Evolutionary conservation across 2,888 invertebrate genomes (phyloP), one percentile per base, ranked within the genome.

Genomic region (Pyrgus malvae): DNA sequence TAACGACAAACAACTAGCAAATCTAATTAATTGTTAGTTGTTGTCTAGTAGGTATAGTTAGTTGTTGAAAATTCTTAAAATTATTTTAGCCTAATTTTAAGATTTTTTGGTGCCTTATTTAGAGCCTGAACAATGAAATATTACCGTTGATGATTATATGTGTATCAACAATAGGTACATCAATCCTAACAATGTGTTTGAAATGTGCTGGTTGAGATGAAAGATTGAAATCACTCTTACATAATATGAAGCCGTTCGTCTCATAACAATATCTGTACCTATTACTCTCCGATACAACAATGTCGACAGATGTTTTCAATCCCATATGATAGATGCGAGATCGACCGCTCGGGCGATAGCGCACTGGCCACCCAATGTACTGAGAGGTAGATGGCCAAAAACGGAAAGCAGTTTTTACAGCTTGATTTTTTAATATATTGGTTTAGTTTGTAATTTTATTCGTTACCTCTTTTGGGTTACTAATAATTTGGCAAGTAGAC

Each of bases 241-340:
- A 35, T 35, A 50, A 33, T 25, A 41, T 25, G 21, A 27, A 35
- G 21, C 29, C 19, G 23, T 12, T 3, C 40, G 21, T 21, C 41
- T 21, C 50, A 12, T 17, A 46, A 46, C 35, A 51, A 35, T 35
- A 51, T 51, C 42, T 14, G 6, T 35, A 42, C 50, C 50, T 35
- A 42, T 44, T 44, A 33, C 41, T 42, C 41, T 51, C 35, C 42
- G 51, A 51, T 51, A 53, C 29, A 51, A 70, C 76, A 77, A 83
- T 77, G 81, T 82, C 80, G 82, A 86, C 86, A 85, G 83, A 83
- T 84, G 82, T 85, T 86, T 83, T 86, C 51, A 51, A 51, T 51
- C 82, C 75, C 80, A 80, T 80, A 78, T 83, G 80, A 83, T 83
- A 80, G 77, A 72, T 72, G 70, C 76, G 78, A 78, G 67, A 69